Evolutionary conservation across 37 sponge, comb jelly and placozoan genomes (phyloP), one percentile per base, ranked within the genome.

Genomic region (Bolinopsis microptera): DNA sequence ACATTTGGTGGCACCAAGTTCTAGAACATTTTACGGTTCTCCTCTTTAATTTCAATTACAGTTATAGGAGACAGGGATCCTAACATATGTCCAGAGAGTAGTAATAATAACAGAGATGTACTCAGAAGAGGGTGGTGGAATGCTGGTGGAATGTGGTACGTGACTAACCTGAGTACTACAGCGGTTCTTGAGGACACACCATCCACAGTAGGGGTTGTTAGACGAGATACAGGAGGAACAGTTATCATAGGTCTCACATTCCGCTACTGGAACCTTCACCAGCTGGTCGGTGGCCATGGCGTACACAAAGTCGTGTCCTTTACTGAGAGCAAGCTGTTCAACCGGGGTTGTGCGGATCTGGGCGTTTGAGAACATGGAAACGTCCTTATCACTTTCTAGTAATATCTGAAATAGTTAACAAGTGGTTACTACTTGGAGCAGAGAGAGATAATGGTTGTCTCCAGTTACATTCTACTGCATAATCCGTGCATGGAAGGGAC

Each of bases 121-220:
- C n/a, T n/a, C n/a, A n/a, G n/a, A n/a, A n/a, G n/a, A n/a, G n/a
- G n/a, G n/a, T n/a, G n/a, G n/a, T n/a, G n/a, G n/a, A n/a, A n/a
- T n/a, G n/a, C n/a, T n/a, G n/a, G n/a, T n/a, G n/a, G n/a, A n/a
- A n/a, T n/a, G n/a, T n/a, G n/a, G n/a, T n/a, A n/a, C n/a, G n/a
- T n/a, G n/a, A n/a, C 72, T 28, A 22, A 93, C 36, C 41, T 36
- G 38, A 1, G 39, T 69, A 41, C 68, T 83, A 27, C 88, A 96
- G 94, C 68, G 82, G 67, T 92, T 93, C 69, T 86, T 69, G 25
- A 97, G 94, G 32, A 94, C 72, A 83, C 97, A 97, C 97, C 97
- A 97, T 25, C 97, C 97, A 93, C 97, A 97, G 77, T 95, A 92
- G n/a, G 94, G 95, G 82, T 96, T 96, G 3, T 77, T 94, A 34